Conservation (phyloP, 2,113 vertebrate species). For the Monopterus albus region DNA sequence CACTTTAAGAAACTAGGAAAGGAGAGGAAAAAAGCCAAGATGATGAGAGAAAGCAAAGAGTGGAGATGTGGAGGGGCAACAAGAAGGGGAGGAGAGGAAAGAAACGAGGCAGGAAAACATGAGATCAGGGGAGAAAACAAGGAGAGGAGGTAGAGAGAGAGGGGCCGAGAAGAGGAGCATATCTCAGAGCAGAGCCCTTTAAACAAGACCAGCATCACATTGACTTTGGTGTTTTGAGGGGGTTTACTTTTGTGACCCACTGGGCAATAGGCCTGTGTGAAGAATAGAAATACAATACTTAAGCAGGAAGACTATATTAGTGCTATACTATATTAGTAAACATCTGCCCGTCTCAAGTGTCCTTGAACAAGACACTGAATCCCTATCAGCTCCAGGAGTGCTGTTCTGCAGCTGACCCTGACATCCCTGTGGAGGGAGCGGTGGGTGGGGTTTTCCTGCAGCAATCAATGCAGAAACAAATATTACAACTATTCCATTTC, state of each 20-base stretch:
- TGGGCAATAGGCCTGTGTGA: not conserved
- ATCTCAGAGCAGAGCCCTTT: too few species aligned
- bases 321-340: slow-evolving; percentile 44
- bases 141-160: too few species aligned
- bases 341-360: slow-evolving; percentile 48
- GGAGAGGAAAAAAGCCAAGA: too few species aligned
- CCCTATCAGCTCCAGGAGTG: slow-evolving; percentile 9
- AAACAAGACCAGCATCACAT: not conserved
- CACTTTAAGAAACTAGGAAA: too few species aligned
- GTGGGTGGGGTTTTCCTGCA: slow-evolving; percentile 6
- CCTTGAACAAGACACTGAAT: slow-evolving; percentile 36
- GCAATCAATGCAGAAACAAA: slow-evolving; percentile 41
- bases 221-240: not conserved
- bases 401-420: slow-evolving; percentile 48
- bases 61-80: too few species aligned
- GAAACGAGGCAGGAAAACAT: too few species aligned
- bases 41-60: too few species aligned
- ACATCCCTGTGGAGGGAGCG: slow-evolving; percentile 28
- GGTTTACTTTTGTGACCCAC: not conserved
- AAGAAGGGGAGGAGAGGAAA: too few species aligned
- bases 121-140: too few species aligned
- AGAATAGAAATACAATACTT: slow-evolving; percentile 36
- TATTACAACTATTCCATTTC: slow-evolving; percentile 17
- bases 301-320: slow-evolving; percentile 18
- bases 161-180: too few species aligned